Percentiles rank a stretch among this genome's conserved stretches.
Evolutionary conservation across 2,888 invertebrate species (phyloP).

Genomic region (Amphipyra tragopoginis): DNA sequence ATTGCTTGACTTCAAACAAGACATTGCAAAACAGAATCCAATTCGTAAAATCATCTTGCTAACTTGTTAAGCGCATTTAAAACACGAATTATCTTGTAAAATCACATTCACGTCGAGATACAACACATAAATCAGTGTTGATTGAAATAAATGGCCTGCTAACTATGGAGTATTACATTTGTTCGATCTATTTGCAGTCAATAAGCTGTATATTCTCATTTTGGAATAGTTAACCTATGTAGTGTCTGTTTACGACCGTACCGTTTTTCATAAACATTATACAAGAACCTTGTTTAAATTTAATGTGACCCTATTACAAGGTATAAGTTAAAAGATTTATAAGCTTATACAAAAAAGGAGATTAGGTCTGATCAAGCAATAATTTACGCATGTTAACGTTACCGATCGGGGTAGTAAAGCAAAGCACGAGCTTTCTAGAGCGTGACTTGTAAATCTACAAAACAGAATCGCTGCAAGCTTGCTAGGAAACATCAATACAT

Average conservation of each 20-base stretch:
- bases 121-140: conserved; percentile 68
- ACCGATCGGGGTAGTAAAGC: conserved; percentile 67
- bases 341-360: conserved; percentile 55
- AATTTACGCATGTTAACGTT: conserved; percentile 61
- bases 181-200: conserved; percentile 49
- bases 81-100: conserved; percentile 69
- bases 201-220: conserved; percentile 48
- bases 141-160: conserved; percentile 73
- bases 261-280: conserved; percentile 44
- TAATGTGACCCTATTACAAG: conserved; percentile 55
- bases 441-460: conserved; percentile 78
- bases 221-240: conserved; percentile 47
- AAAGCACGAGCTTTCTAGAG: conserved; percentile 75
- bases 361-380: conserved; percentile 50
- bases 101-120: conserved; percentile 64
- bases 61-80: conserved; percentile 53
- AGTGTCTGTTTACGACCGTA: conserved; percentile 31
- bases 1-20: conserved; percentile 9
- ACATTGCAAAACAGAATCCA: conserved; percentile 22
- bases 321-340: conserved; percentile 47
- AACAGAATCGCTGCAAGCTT: conserved; percentile 60
- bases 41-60: conserved; percentile 29
- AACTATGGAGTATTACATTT: conserved; percentile 68
- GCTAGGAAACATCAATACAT: conserved; percentile 63
- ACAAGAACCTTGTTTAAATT: conserved; percentile 48